A percentile compares a stretch with the other conserved stretches of the same genome.
These are phyloP conservation scores for Anodontia alba DNA, from an alignment of 2,888 invertebrate genomes.

Conservation along the genomic window DNA sequence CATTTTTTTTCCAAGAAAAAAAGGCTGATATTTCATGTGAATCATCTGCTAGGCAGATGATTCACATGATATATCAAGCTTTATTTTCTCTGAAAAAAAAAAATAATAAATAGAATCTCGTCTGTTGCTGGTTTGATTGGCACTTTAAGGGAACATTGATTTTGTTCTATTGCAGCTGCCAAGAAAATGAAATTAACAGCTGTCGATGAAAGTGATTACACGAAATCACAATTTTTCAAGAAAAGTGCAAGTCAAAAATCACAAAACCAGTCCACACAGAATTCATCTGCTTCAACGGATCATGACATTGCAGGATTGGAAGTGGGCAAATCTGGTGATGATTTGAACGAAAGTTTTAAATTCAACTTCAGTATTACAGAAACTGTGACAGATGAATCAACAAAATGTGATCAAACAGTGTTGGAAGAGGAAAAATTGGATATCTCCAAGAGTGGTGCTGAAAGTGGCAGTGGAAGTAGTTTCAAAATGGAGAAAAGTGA, in stretches of 20 bases:
- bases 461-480: background rate
- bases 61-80: too few relatives aligned
- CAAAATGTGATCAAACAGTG: background rate
- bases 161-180: conserved; percentile 35
- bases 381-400: background rate
- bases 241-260: conserved; percentile 46
- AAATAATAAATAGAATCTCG: too few relatives aligned
- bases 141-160: too few relatives aligned
- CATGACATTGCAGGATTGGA: background rate
- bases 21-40: too few relatives aligned
- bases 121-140: too few relatives aligned
- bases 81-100: too few relatives aligned
- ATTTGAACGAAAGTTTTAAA: conserved; percentile 38
- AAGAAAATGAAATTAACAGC: conserved; percentile 56
- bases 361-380: conserved; percentile 42
- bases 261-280: background rate
- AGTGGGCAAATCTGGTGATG: conserved; percentile 3
- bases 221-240: conserved; percentile 59
- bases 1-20: too few relatives aligned
- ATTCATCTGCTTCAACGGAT: background rate
- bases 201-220: conserved; percentile 21
- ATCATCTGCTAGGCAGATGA: too few relatives aligned
- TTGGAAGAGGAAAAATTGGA: background rate
- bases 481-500: conserved; percentile 55
- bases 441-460: background rate